Conservation (phyloP, 2,113 vertebrate genomes). For the Hiodon alosoides region DNA sequence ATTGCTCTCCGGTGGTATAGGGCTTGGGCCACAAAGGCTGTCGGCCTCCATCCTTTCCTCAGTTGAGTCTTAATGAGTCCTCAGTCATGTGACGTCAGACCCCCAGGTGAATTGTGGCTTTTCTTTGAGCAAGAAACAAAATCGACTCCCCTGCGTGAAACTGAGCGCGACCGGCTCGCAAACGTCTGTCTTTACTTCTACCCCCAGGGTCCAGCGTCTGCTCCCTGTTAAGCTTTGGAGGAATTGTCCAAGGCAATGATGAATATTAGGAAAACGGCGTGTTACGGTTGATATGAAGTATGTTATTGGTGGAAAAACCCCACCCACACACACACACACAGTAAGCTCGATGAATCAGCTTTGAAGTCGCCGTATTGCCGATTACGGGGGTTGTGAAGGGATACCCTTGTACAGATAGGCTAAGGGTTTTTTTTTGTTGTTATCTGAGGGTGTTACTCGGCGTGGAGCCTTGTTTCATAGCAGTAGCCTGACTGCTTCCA, state of each 20-base stretch:
- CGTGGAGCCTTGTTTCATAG: neutral
- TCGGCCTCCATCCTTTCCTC: too few species aligned
- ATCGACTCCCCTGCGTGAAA: too few species aligned
- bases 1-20: too few species aligned
- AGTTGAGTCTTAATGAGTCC: too few species aligned
- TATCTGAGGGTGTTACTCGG: neutral
- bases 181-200: neutral
- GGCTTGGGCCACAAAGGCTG: neutral
- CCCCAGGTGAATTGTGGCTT: too few species aligned
- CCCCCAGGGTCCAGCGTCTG: neutral
- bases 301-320: neutral
- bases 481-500: conserved; percentile 44
- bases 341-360: neutral
- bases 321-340: neutral
- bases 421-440: neutral
- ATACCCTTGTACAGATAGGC: neutral
- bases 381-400: neutral
- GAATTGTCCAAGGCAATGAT: neutral
- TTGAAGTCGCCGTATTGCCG: neutral
- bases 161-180: neutral
- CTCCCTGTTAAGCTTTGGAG: neutral
- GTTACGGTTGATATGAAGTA: neutral
- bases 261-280: neutral
- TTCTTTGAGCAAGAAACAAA: too few species aligned
- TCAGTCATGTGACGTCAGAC: too few species aligned